Conservation (phyloP, 2,797 vertebrate genomes). For the Bothrops alternatus region DNA sequence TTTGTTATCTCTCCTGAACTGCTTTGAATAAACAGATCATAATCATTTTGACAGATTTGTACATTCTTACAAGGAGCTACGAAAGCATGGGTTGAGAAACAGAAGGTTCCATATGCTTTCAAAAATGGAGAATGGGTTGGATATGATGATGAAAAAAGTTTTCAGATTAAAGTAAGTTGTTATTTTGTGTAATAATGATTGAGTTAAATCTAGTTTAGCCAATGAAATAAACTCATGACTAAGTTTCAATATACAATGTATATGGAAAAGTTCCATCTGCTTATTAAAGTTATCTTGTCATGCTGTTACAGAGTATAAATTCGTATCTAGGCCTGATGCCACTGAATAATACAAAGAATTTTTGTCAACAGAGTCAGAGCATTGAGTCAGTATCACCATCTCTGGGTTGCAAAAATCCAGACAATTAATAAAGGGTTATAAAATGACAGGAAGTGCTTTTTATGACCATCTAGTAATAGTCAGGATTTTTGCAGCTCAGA, state of each 20-base stretch:
- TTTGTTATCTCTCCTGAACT: not conserved
- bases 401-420: not conserved
- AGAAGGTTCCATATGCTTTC: slow-evolving; percentile 79
- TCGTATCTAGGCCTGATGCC: not conserved
- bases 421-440: not conserved
- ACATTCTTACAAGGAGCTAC: slow-evolving; percentile 67
- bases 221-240: not conserved
- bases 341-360: not conserved
- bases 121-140: slow-evolving; percentile 80
- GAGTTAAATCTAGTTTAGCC: not conserved
- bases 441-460: not conserved
- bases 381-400: not conserved
- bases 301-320: not conserved
- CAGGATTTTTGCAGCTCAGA: not conserved
- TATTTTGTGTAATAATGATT: not conserved
- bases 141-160: slow-evolving; percentile 78
- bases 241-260: not conserved
- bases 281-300: not conserved
- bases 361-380: not conserved
- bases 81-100: slow-evolving; percentile 73
- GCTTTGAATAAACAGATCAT: not conserved
- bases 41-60: slow-evolving; percentile 70
- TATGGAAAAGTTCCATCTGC: not conserved
- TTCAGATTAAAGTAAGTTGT: slow-evolving; percentile 75
- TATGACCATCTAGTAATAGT: not conserved